Conservation (phyloP, 2,797 vertebrate genomes). For the Intellagama lesueurii region DNA sequence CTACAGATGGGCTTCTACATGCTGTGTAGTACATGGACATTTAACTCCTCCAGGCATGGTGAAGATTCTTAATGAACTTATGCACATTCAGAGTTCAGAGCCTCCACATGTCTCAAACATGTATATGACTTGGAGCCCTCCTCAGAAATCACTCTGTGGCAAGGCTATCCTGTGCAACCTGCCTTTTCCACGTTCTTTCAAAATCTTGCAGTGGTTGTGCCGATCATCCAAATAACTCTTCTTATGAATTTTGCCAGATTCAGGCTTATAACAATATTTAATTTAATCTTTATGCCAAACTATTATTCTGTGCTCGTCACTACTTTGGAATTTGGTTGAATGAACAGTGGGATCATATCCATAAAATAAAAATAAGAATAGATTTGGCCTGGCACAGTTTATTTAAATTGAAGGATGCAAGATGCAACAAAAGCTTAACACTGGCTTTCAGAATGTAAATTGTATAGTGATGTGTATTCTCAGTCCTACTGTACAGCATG, state of each 20-base stretch:
- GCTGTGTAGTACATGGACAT: no score
- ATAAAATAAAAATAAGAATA: no score
- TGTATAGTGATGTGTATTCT: no score
- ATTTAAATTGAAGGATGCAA: no score
- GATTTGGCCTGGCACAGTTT: no score
- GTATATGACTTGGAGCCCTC: not conserved
- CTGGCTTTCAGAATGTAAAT: no score
- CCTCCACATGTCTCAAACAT: not conserved
- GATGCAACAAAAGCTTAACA: no score
- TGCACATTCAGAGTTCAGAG: not conserved
- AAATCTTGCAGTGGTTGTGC: not conserved
- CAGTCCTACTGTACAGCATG: no score
- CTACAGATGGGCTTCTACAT: not conserved
- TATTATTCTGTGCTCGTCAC: not conserved
- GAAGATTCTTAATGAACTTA: not conserved
- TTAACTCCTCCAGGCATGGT: not conserved
- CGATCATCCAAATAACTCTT: not conserved
- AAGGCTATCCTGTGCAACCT: not conserved
- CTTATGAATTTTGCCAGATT: not conserved
- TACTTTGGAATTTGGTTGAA: no score
- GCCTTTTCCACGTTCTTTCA: not conserved
- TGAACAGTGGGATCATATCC: no score
- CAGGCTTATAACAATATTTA: not conserved
- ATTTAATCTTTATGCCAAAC: not conserved
- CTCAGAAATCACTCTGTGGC: not conserved